phyloP scores from a whole-genome alignment of 2,888 invertebrate genomes.

The Heliconius aoede region DNA sequence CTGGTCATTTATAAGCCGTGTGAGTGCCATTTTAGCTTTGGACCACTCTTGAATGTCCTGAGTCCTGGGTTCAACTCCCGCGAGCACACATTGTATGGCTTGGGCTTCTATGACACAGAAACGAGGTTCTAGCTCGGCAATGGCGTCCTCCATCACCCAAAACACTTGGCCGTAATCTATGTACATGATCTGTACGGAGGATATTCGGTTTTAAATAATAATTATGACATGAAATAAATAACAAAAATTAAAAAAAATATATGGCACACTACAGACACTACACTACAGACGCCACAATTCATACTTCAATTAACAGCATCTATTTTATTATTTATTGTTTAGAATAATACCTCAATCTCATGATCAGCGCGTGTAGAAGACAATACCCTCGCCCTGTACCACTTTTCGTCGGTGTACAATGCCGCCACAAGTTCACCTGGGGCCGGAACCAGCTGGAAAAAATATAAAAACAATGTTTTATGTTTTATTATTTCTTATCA shows the following conservation, averaged over 20 bases:
- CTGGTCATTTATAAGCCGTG: constrained; percentile 54
- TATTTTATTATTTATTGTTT: not conserved
- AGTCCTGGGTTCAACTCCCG: constrained; percentile 58
- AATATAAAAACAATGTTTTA: not conserved
- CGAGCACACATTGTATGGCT: constrained; percentile 56
- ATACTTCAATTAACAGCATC: not conserved
- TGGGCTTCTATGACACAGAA: constrained; percentile 72
- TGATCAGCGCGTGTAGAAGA: constrained; percentile 62
- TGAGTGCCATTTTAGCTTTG: constrained; percentile 56
- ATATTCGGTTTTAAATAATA: too few species aligned
- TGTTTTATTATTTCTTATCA: not conserved
- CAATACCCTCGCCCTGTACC: constrained; percentile 72
- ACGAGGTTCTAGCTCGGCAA: constrained; percentile 81
- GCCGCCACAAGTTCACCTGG: constrained; percentile 75
- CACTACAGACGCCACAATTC: too few species aligned
- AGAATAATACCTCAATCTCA: constrained; percentile 65
- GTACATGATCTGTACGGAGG: constrained; percentile 80
- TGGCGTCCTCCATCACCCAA: constrained; percentile 76
- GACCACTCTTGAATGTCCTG: constrained; percentile 55
- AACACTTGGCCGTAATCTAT: constrained; percentile 88
- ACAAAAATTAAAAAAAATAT: too few species aligned
- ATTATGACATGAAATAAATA: too few species aligned
- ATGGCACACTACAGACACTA: too few species aligned
- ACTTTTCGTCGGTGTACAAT: constrained; percentile 68
- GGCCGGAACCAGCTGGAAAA: constrained; percentile 65